phyloP scores from a whole-genome alignment of 1,140 invertebrate species.

The Zelostemma sp. region DNA sequence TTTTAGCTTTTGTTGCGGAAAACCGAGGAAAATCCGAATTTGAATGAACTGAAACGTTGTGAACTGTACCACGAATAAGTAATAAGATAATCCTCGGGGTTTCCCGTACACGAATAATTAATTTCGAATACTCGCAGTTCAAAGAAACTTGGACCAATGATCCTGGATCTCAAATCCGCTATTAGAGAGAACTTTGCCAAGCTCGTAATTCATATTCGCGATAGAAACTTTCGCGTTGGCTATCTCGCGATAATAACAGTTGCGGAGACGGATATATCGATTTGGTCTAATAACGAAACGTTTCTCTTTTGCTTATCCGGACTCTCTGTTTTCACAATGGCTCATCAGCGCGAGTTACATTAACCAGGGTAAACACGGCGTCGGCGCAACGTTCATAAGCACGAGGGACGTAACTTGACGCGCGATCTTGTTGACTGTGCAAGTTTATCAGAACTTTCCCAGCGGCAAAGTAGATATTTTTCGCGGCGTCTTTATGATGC shows the following conservation, averaged over 20 bases:
- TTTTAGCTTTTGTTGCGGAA: no score
- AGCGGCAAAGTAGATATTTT: slow-evolving; percentile 40
- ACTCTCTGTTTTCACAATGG: slow-evolving; percentile 16
- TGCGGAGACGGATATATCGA: slow-evolving; percentile 13
- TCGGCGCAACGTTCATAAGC: slow-evolving; percentile 22
- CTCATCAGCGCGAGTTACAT: slow-evolving; percentile 34
- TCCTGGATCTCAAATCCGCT: slow-evolving; percentile 25
- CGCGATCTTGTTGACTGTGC: slow-evolving; percentile 29
- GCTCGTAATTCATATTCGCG: slow-evolving; percentile 33
- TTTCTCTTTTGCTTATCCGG: slow-evolving; percentile 4
- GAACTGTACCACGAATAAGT: slow-evolving; percentile 2
- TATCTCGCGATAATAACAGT: slow-evolving; percentile 29
- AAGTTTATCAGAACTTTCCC: slow-evolving; percentile 43
- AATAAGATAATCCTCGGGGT: slow-evolving; percentile 7
- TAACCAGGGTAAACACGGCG: slow-evolving; percentile 34
- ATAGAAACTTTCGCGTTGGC: slow-evolving; percentile 28
- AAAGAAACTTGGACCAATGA: slow-evolving; percentile 27
- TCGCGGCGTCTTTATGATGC: slow-evolving; percentile 35
- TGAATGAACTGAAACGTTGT: background rate
- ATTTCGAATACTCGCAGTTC: slow-evolving; percentile 20
- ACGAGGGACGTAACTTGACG: slow-evolving; percentile 28
- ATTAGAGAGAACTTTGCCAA: slow-evolving; percentile 25
- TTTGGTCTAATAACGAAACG: slow-evolving; percentile 27
- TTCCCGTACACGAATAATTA: slow-evolving; percentile 25
- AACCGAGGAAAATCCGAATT: no score